Evolutionary conservation across 64 coral and sea anemone species (phyloP), one percentile per base, ranked within the genome.

Genomic region (Pocillopora damicornis): DNA sequence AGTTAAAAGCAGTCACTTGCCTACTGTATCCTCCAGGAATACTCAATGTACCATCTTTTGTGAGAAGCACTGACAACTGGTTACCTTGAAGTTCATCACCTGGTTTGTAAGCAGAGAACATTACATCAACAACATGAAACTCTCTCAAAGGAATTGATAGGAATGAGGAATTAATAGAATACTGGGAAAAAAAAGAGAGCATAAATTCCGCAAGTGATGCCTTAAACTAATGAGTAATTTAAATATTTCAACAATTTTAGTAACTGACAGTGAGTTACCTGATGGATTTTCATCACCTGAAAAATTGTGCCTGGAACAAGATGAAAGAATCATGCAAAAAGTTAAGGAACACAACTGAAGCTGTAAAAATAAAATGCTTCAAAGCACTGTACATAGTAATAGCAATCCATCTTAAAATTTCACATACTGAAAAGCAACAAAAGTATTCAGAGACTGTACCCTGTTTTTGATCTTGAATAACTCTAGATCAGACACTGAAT

Each of bases 71-170:
- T 36, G 65, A 71, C 58, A 85, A 17, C 36, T 85, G 81, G 37
- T 85, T 85, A 45, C 16, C 65, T 59, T 85, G 81, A n/a, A 85
- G 81, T 85, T 85, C 81, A 73, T 85, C 81, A 13, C 81, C 81
- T 85, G 11, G 3, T 85, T 9, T 18, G 72, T 69, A 7, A 1
- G 72, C 37, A 85, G 14, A 77, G 9, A 22, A 77, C 4, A 71
- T 71, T 71, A 15, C 13, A 57, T 20, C 15, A 57, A 4, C 5
- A 17, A 16, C 3, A 58, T 76, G 11, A 45, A 76, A 9, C 15
- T 6, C 11, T 18, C 45, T 22, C 42, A 58, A 69, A n/a, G 8
- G 5, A 42, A 77, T 45, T 77, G 4, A 20, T n/a, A 58, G 30
- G 6, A 77, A 77, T 57, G 11, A 58, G 30, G 6, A 77, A 77